These are phyloP conservation scores for Merodon equestris DNA, from an alignment of 2,888 invertebrate species.

Conservation along the genomic window DNA sequence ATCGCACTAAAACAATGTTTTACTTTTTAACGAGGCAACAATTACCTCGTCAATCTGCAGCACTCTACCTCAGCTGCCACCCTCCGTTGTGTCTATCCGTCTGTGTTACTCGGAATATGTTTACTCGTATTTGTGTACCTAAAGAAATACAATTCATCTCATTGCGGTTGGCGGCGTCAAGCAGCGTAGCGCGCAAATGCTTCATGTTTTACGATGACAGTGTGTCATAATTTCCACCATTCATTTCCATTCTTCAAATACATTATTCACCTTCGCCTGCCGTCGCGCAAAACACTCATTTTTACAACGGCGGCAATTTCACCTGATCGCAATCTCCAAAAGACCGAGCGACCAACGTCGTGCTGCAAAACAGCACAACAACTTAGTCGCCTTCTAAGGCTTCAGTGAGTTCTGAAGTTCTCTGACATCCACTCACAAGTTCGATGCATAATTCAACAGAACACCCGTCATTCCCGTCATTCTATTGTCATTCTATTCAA, in stretches of 20 bases:
- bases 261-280: conserved; percentile 53
- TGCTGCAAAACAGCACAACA: conserved; percentile 19
- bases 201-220: conserved; percentile 68
- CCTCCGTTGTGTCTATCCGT: too few species aligned
- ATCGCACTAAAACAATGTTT: conserved; percentile 45
- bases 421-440: conserved; percentile 62
- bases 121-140: conserved; percentile 2
- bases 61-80: conserved; percentile 12
- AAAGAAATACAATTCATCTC: too few species aligned
- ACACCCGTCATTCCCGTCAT: conserved; percentile 67
- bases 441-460: conserved; percentile 67
- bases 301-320: conserved; percentile 39
- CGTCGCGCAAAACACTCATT: neutral
- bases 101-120: too few species aligned
- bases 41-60: conserved; percentile 66
- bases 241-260: conserved; percentile 65
- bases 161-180: too few species aligned
- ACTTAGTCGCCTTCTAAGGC: conserved; percentile 4
- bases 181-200: conserved; percentile 39
- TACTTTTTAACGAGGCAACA: conserved; percentile 59
- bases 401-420: conserved; percentile 24
- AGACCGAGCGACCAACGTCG: conserved; percentile 30
- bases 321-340: conserved; percentile 64
- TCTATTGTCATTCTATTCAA: conserved; percentile 69
- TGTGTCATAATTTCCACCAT: conserved; percentile 65